These are phyloP conservation scores for Chloroclystis v-ata DNA, from an alignment of 2,888 invertebrate species.

Conservation along the genomic window DNA sequence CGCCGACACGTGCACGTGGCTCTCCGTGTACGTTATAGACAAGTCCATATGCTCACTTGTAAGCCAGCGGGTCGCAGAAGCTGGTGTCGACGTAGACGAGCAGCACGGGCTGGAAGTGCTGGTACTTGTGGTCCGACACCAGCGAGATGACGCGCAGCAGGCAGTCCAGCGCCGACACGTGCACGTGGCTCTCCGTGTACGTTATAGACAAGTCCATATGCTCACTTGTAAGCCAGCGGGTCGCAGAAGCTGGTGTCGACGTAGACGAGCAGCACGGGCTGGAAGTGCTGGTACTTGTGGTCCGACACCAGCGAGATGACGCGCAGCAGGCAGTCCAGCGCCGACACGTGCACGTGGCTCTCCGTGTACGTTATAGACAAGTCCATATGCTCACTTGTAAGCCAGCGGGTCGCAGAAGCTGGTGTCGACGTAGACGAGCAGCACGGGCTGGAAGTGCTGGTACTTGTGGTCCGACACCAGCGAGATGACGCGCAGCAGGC, in stretches of 20 bases:
- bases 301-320: slow-evolving; percentile 95
- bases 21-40: slow-evolving; percentile 28
- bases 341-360: no score
- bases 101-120: slow-evolving; percentile 95
- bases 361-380: no score
- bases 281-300: slow-evolving; percentile 95
- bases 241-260: slow-evolving; percentile 86
- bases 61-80: slow-evolving; percentile 46
- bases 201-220: no score
- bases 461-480: slow-evolving; percentile 96
- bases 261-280: slow-evolving; percentile 91
- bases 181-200: no score
- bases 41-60: slow-evolving; percentile 47
- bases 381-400: no score
- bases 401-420: slow-evolving; percentile 70
- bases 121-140: slow-evolving; percentile 95
- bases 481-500: slow-evolving; percentile 91
- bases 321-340: slow-evolving; percentile 93
- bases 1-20: slow-evolving; percentile 79
- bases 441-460: slow-evolving; percentile 94
- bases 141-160: slow-evolving; percentile 92
- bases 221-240: neutral
- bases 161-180: slow-evolving; percentile 93
- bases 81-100: slow-evolving; percentile 92
- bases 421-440: slow-evolving; percentile 91